Base-by-base conservation (phyloP, 2,888 invertebrate genomes). In the Dioctria linearis region DNA sequence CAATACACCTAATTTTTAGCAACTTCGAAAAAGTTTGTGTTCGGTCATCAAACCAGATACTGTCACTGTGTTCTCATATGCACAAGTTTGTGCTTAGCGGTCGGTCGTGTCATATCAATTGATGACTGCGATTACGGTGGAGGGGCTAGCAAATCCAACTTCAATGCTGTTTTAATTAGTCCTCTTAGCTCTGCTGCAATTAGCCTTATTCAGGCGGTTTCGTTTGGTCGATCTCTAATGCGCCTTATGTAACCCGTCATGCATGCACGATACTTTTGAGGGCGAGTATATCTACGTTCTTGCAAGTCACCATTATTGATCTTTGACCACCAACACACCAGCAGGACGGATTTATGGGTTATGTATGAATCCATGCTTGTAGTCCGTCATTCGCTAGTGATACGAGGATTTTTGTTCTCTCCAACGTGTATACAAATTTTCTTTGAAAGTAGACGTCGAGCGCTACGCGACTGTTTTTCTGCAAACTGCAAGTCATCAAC, bases 221-320 rank as follows among this genome's bases (percentile, higher is more conserved):
- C 59, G 73, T 75, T 61, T 76, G 63, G 61, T 49, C 11, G 57
- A 54, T 51, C 39, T 46, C 76, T 76, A 76, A 76, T 76, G 76
- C 76, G 76, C 63, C 59, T 76, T 63, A 63, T 76, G 76, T 76
- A 76, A 76, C 76, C 39, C 76, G 76, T 76, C 76, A 76, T 76
- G 76, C 76, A 76, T 63, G 61, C 63, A 37, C 63, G 63, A 46
- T 49, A 63, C 61, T 61, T 49, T 63, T 76, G 76, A 57, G 59
- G 40, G 73, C 57, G 75, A 42, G 63, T 40, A 25, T 25, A 43
- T 49, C 13, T 11, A 49, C 63, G 40, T 49, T 78, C n/a, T 40
- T 69, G 79, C 79, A 79, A 79, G 79, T 79, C 79, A 79, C 51
- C 54, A 57, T 67, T 79, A 79, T 79, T 79, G 79, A 79, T 79